These are phyloP conservation scores for Vanacampus margaritifer DNA, from an alignment of 2,113 vertebrate genomes.

Conservation along the genomic window DNA sequence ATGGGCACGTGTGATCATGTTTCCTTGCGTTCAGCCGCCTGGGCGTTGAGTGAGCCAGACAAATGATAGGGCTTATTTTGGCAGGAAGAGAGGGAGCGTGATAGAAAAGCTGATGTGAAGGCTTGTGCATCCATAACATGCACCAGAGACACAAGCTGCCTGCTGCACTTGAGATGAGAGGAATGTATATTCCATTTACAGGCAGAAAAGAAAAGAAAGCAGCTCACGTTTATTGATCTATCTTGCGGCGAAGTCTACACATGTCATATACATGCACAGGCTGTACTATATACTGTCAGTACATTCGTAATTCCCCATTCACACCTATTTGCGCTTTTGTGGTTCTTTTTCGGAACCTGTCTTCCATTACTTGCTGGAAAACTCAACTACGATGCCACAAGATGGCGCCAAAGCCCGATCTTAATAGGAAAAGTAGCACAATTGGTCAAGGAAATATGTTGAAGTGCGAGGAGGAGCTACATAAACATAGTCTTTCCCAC, in stretches of 20 bases:
- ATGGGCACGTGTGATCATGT: constrained; percentile 1
- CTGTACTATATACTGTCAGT: too few species aligned
- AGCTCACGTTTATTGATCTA: background rate
- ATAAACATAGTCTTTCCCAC: too few species aligned
- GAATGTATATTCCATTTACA: background rate
- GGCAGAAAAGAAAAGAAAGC: background rate
- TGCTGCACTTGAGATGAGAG: constrained; percentile 27
- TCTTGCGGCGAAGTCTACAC: background rate
- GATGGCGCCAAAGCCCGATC: too few species aligned
- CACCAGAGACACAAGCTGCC: constrained; percentile 24
- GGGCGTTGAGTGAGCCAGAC: constrained; percentile 36
- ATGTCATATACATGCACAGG: background rate
- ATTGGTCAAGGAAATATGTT: too few species aligned
- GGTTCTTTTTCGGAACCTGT: too few species aligned
- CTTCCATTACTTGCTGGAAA: too few species aligned
- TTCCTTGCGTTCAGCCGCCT: constrained; percentile 30
- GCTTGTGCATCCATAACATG: constrained; percentile 14
- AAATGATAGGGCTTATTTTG: constrained; percentile 30
- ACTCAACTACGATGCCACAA: too few species aligned
- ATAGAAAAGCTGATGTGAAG: constrained; percentile 38
- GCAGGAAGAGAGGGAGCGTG: constrained; percentile 17
- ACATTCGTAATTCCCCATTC: too few species aligned
- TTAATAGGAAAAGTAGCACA: too few species aligned
- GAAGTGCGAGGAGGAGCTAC: too few species aligned
- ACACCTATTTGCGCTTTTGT: too few species aligned